Conservation (phyloP, 1,140 invertebrate genomes). For the Orchestia grillus region DNA sequence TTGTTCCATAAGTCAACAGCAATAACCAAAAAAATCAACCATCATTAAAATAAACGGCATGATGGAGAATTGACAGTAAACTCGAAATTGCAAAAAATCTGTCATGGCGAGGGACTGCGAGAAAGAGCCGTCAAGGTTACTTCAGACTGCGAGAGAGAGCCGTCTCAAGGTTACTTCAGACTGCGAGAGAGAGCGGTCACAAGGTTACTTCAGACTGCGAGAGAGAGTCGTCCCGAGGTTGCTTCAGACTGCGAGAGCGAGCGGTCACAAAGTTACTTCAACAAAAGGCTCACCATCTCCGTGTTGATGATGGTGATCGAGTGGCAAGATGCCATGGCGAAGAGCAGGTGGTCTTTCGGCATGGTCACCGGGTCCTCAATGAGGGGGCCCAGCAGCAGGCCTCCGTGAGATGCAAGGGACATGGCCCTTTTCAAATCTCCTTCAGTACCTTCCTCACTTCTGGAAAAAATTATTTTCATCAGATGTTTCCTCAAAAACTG, state of each 20-base stretch:
- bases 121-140: too few species aligned
- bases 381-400: conserved; percentile 28
- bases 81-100: too few species aligned
- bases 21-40: too few species aligned
- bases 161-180: too few species aligned
- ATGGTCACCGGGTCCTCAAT: conserved; percentile 21
- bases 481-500: not conserved
- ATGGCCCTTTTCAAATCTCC: not conserved
- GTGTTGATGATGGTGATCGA: conserved; percentile 62
- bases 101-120: too few species aligned
- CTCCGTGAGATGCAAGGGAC: not conserved
- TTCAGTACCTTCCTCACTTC: not conserved
- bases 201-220: not conserved
- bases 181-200: not conserved
- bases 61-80: too few species aligned
- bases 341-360: conserved; percentile 65
- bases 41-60: too few species aligned
- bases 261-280: not conserved
- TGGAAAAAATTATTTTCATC: not conserved
- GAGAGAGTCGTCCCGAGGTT: not conserved
- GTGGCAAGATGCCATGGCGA: conserved; percentile 62
- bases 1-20: too few species aligned
- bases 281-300: not conserved
- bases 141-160: too few species aligned
- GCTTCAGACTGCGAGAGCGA: not conserved